A percentile compares a stretch with the other conserved stretches of the same genome.
These are phyloP conservation scores for Rallus limicola DNA, from an alignment of 2,113 vertebrate genomes.

Conservation along the genomic window DNA sequence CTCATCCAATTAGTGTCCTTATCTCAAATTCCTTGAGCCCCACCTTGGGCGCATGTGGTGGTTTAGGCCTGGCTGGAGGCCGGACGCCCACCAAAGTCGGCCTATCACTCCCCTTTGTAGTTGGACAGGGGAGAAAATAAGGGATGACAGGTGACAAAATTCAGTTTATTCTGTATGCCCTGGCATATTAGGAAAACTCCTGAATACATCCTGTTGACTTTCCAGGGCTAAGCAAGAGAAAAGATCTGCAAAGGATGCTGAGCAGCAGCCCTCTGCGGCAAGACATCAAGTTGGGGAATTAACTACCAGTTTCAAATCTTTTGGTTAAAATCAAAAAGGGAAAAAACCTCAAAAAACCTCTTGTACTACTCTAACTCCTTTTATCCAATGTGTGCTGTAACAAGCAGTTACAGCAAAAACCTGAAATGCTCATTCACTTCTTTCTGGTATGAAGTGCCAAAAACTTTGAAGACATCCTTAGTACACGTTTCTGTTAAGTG, in stretches of 20 bases:
- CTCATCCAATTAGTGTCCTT: no score
- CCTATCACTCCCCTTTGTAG: no score
- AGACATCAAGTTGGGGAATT: not conserved
- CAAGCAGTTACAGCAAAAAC: not conserved
- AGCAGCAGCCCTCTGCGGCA: not conserved
- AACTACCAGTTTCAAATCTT: not conserved
- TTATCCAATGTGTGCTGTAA: not conserved
- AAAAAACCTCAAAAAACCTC: not conserved
- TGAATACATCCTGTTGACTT: not conserved
- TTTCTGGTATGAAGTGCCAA: not conserved
- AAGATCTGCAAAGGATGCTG: not conserved
- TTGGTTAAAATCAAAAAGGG: not conserved
- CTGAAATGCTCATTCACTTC: not conserved
- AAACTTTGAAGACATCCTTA: not conserved
- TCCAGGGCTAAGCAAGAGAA: not conserved
- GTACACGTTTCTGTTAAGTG: not conserved
- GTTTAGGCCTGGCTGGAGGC: no score
- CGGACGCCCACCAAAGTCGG: no score
- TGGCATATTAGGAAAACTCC: not conserved
- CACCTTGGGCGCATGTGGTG: no score
- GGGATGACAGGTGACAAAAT: not conserved
- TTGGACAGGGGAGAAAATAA: no score
- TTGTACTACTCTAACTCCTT: not conserved
- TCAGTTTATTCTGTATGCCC: not conserved
- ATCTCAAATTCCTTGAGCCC: no score